Conservation (phyloP, 2,113 vertebrate species). For the Pachycephala philippinensis region DNA sequence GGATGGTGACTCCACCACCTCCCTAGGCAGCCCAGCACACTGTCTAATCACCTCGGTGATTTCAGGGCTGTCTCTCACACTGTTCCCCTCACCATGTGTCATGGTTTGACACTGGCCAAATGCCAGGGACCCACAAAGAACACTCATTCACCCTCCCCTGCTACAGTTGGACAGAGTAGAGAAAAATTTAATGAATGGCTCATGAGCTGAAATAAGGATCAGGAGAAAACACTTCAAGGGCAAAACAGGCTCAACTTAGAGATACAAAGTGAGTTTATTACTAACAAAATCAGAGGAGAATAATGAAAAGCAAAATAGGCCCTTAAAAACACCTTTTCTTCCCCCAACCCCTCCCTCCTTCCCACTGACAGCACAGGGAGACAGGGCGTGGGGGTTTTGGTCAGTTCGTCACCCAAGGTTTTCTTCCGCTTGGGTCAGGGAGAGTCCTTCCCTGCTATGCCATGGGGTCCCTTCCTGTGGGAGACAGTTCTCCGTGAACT, state of each 20-base stretch:
- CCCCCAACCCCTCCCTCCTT: neutral
- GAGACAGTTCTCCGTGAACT: neutral
- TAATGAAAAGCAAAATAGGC: neutral
- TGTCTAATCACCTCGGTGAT: neutral
- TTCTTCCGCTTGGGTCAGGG: neutral
- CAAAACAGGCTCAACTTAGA: neutral
- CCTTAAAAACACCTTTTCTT: neutral
- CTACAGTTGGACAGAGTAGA: neutral
- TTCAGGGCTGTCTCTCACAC: neutral
- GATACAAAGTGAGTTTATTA: neutral
- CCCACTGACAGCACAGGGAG: fast-evolving
- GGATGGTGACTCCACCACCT: neutral
- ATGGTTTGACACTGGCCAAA: neutral
- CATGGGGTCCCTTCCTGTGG: neutral
- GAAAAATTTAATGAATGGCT: neutral
- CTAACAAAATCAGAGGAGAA: neutral
- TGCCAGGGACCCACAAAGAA: neutral
- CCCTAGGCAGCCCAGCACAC: too few relatives aligned
- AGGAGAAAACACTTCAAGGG: neutral
- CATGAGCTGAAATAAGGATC: neutral
- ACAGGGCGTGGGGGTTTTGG: fast-evolving
- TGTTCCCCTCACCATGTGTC: neutral
- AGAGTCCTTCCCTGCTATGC: too few relatives aligned
- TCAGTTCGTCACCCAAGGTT: neutral
- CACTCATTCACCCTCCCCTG: neutral